Evolutionary conservation across 2,113 vertebrate genomes (phyloP), one percentile per base, ranked within the genome.

Genomic region (Cochlearius cochlearius): DNA sequence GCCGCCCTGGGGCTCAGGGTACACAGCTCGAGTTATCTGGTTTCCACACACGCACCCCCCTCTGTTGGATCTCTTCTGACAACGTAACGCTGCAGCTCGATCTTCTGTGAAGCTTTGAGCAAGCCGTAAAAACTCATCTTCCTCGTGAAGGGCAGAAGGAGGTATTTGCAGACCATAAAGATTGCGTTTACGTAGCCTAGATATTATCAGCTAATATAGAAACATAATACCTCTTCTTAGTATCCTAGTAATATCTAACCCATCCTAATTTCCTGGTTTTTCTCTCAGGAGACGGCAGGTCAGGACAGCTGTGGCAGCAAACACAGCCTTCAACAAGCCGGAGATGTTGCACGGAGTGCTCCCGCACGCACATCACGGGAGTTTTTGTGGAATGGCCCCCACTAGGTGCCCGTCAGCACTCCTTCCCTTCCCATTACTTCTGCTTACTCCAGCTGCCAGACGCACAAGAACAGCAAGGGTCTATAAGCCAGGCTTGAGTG

Each of bases 191-290:
- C 64, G 71, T 64, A 74, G 59, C 50, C 71, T 38, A 69, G 88
- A 93, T 90, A 88, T 27, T 59, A 88, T 92, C 88, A 94, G 62
- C 39, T 91, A 75, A 88, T 62, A 75, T 2, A 39, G 11, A 56
- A 85, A 66, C 21, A 8, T 32, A 95, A 82, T 53, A 76, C 64
- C 34, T 76, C 49, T 53, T 53, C 66, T 71, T 71, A 22, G 22
- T 39, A 86, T 52, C 34, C 23, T 16, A 34, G 63, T 25, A 69
- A 69, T 74, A 86, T 20, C 79, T 27, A 39, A 74, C n/a, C 38
- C 72, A 32, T 80, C 55, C 67, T 72, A 58, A 71, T 74, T 86
- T 90, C 82, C 88, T 66, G 50, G 50, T 73, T 41, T 30, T 91
- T 72, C 69, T 76, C 63, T 36, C 69, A 66, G 55, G 32, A 87